These are phyloP conservation scores for Chelonus formosanus DNA, from an alignment of 2,888 invertebrate genomes.

Conservation along the genomic window DNA sequence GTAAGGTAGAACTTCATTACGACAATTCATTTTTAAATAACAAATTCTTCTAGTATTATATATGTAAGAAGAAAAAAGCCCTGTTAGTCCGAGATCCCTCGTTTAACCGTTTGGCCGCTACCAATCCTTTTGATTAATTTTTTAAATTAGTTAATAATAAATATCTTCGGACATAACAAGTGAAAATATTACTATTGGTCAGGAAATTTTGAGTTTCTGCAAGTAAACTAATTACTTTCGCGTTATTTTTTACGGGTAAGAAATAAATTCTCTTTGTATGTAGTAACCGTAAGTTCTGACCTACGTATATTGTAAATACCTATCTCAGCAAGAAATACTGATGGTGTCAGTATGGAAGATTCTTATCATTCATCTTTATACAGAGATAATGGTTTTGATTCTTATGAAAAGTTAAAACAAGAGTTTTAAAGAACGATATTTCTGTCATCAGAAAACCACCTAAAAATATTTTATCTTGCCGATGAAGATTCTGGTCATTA, in stretches of 20 bases:
- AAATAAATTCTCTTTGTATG: slow-evolving; percentile 55
- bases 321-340: slow-evolving; percentile 65
- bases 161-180: too few species aligned
- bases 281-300: slow-evolving; percentile 54
- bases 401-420: slow-evolving; percentile 70
- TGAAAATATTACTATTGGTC: too few species aligned
- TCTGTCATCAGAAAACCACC: slow-evolving; percentile 88
- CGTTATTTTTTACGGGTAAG: slow-evolving; percentile 53
- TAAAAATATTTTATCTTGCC: slow-evolving; percentile 92
- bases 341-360: slow-evolving; percentile 71
- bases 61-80: too few species aligned
- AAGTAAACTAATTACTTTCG: too few species aligned
- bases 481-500: slow-evolving; percentile 80
- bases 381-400: slow-evolving; percentile 66
- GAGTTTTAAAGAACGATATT: slow-evolving; percentile 85
- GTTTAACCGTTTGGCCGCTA: too few species aligned
- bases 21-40: too few species aligned
- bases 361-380: slow-evolving; percentile 73
- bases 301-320: slow-evolving; percentile 56
- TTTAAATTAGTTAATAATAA: too few species aligned
- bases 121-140: too few species aligned
- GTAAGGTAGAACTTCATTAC: too few species aligned
- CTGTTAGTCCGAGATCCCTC: too few species aligned
- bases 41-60: too few species aligned
- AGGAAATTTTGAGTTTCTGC: too few species aligned